These are phyloP conservation scores for Palaemon carinicauda DNA, from an alignment of 1,140 invertebrate genomes.

Conservation along the genomic window DNA sequence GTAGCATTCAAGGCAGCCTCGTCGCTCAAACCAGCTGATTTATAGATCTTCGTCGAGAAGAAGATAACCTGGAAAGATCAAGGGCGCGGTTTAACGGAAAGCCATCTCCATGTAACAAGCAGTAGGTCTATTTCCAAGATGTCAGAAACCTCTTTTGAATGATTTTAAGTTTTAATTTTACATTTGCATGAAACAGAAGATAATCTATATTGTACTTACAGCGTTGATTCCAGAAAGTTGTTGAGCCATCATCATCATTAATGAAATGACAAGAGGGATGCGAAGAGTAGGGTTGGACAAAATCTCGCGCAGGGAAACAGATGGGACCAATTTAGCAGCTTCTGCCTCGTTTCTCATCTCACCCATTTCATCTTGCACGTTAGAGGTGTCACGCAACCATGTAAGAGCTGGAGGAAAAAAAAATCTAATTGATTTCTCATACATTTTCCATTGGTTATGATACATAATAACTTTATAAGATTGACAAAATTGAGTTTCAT, in stretches of 20 bases:
- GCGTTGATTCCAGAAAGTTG: constrained; percentile 91
- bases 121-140: not conserved
- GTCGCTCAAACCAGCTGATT: constrained; percentile 72
- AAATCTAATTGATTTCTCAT: not conserved
- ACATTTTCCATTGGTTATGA: too few relatives aligned
- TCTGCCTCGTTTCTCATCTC: constrained; percentile 85
- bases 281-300: constrained; percentile 76
- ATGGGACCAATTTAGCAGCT: constrained; percentile 76
- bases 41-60: constrained; percentile 85
- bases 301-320: constrained; percentile 77
- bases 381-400: constrained; percentile 78
- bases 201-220: constrained; percentile 68
- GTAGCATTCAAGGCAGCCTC: constrained; percentile 79
- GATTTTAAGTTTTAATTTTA: too few relatives aligned
- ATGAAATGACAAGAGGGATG: constrained; percentile 81
- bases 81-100: too few relatives aligned
- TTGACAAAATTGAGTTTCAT: not conserved
- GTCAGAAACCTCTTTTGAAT: too few relatives aligned
- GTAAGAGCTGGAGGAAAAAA: constrained; percentile 70
- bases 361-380: constrained; percentile 86
- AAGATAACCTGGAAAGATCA: constrained; percentile 75
- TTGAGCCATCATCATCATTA: constrained; percentile 87
- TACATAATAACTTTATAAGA: not conserved
- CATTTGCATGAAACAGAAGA: not conserved
- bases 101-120: not conserved